Evolutionary conservation across 2,113 vertebrate species (phyloP), one percentile per base, ranked within the genome.

Genomic region (Octodon degus): DNA sequence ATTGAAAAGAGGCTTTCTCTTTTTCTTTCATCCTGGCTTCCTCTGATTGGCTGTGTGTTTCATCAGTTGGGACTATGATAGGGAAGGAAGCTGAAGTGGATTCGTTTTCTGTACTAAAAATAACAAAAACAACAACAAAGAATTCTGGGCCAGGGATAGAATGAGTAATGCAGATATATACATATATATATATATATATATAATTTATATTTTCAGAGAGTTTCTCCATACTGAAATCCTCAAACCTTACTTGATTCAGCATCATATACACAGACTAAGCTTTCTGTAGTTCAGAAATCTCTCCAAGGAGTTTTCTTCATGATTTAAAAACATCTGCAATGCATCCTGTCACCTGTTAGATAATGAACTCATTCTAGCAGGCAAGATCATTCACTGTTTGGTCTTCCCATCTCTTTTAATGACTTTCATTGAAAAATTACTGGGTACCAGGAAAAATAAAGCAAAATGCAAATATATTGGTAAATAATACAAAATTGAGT

Each of bases 1-100:
- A 97, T 85, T 97, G 96, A 97, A 97, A 88, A 96, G 95, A 96
- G 10, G 47, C 60, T 86, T 94, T 97, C 72, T 91, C 83, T 83
- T 90, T 70, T 53, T 81, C 34, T 72, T 76, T 93, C 62, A 55
- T 72, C 53, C 4, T 40, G 68, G 55, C 8, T 4, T 37, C 40
- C 95, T 83, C 83, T 94, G 53, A 47, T 72, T 86, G 88, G 80
- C 34, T 81, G 24, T 19, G 40, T 77, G 95, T 84, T 65, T 94
- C 30, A 90, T 91, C 91, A 81, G 3, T 30, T 65, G 86, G 81
- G 86, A 96, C 53, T 89, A 12, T 30, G 43, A 81, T 0, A 89
- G 88, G 34, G n/a, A 82, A 13, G 53, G 60, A 94, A 25, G 60
- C 43, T 74, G 84, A 58, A 88, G 13, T 79, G 58, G 53, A 90